A percentile compares a stretch with the other conserved stretches of the same genome.
Conservation (phyloP, 2,797 vertebrate genomes). For the Semaprochilodus insignis region DNA sequence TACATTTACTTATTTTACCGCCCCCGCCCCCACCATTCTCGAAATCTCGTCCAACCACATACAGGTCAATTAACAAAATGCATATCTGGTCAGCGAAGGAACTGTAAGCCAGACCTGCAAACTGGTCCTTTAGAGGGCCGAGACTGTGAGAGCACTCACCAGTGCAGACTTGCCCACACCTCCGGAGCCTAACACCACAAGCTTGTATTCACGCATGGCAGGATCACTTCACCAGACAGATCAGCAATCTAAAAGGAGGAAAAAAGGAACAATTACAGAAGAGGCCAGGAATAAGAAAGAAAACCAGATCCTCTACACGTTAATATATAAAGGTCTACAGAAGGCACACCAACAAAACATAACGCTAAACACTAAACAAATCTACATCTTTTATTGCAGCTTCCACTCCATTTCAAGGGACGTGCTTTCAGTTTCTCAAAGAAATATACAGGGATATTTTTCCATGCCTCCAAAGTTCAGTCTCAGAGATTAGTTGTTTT, state of each 20-base stretch:
- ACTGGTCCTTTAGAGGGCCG: neutral
- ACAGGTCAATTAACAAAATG: neutral
- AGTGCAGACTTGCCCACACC: conserved; percentile 99
- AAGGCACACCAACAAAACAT: no score
- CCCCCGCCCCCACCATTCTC: no score
- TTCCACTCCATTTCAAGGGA: neutral
- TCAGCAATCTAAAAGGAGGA: conserved; percentile 79
- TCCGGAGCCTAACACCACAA: conserved; percentile 99
- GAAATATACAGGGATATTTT: no score
- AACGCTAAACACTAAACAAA: no score
- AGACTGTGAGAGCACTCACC: conserved; percentile 83
- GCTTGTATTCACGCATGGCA: conserved; percentile 99
- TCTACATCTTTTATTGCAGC: neutral
- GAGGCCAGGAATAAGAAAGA: conserved; percentile 30
- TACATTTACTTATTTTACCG: no score
- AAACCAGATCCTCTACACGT: neutral
- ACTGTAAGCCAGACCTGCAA: neutral
- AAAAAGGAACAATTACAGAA: conserved; percentile 52
- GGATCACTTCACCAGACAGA: conserved; percentile 86
- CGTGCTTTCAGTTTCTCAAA: neutral
- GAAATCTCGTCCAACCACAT: no score
- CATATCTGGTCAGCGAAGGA: neutral
- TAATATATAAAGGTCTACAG: neutral
- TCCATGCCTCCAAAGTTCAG: no score
- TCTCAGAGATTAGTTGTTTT: no score